These are phyloP conservation scores for Merluccius polli DNA, from an alignment of 2,797 vertebrate species.

Conservation along the genomic window DNA sequence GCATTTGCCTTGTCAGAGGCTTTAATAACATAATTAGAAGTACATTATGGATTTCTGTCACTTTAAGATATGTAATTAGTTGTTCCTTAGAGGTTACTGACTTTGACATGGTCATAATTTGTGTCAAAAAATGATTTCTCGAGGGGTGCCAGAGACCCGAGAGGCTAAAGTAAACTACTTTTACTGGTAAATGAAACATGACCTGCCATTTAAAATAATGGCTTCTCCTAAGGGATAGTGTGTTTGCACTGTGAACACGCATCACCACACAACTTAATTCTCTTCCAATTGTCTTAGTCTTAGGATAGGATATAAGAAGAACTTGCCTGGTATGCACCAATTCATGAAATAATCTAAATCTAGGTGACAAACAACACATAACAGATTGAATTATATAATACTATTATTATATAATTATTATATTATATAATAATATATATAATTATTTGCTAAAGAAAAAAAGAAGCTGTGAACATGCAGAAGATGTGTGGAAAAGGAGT, in stretches of 20 bases:
- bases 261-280: neutral
- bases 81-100: neutral
- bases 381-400: neutral
- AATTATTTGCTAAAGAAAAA: neutral
- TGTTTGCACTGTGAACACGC: neutral
- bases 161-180: conserved; percentile 26
- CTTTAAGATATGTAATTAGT: neutral
- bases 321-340: neutral
- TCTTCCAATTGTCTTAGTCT: neutral
- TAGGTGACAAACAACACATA: neutral
- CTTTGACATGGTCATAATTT: neutral
- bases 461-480: neutral
- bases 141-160: conserved; percentile 3
- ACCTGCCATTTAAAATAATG: conserved; percentile 25
- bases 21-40: neutral
- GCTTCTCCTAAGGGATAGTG: conserved; percentile 7
- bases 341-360: neutral
- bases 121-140: neutral
- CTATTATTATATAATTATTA: no score
- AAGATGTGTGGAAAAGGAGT: neutral
- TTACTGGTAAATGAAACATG: conserved; percentile 19
- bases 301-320: neutral
- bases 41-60: neutral
- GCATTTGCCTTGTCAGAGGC: neutral
- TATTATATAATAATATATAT: no score